These are phyloP conservation scores for Pogonomyrmex barbatus DNA, from an alignment of 1,140 invertebrate genomes.

Conservation along the genomic window DNA sequence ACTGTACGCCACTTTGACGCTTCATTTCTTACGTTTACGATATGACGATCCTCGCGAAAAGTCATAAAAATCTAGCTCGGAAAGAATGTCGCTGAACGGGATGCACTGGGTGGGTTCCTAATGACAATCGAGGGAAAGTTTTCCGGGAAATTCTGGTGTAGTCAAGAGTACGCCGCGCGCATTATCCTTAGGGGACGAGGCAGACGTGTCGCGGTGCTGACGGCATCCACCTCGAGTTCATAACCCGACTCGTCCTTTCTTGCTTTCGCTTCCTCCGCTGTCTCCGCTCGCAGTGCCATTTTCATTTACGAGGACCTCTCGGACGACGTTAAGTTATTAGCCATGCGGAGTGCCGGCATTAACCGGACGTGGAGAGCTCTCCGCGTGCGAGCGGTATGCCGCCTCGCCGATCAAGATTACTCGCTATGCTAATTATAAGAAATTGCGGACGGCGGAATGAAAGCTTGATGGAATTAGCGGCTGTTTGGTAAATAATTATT, in stretches of 20 bases:
- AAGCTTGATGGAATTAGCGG: conserved; percentile 54
- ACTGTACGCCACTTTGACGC: too few species aligned
- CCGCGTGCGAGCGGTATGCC: conserved; percentile 51
- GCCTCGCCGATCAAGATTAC: conserved; percentile 57
- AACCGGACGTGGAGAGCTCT: conserved; percentile 60
- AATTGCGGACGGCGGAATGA: conserved; percentile 60
- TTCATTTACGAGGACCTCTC: conserved; percentile 73
- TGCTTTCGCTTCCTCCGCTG: conserved; percentile 40
- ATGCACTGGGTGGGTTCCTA: conserved; percentile 54
- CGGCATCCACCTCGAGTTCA: conserved; percentile 34
- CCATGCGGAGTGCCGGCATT: conserved; percentile 74
- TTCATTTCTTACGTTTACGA: conserved; percentile 2
- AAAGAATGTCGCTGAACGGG: conserved; percentile 44
- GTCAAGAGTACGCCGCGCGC: conserved; percentile 34
- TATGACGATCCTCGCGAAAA: neutral
- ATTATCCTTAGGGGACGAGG: conserved; percentile 64
- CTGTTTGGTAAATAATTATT: conserved; percentile 53
- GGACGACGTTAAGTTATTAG: conserved; percentile 78
- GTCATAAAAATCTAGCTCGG: conserved; percentile 36
- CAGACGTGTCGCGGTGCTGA: conserved; percentile 22
- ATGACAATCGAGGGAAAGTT: conserved; percentile 70
- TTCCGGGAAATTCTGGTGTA: conserved; percentile 45
- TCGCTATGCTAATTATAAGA: conserved; percentile 57
- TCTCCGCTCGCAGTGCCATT: conserved; percentile 46
- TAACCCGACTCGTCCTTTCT: conserved; percentile 33